Evolutionary conservation across 2,888 invertebrate genomes (phyloP).

Genomic region (Celastrina argiolus): DNA sequence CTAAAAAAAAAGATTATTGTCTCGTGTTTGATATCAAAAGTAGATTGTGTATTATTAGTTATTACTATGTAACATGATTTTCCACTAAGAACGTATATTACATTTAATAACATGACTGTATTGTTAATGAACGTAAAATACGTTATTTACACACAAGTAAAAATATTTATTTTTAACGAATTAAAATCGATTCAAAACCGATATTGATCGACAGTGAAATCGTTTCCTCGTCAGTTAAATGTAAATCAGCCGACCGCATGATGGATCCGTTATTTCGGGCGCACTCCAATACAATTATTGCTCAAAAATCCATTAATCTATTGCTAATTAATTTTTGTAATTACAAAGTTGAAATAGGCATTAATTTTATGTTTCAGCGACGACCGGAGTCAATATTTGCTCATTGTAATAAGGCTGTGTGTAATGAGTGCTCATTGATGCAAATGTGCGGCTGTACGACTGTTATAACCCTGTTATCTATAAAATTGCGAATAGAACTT

Average conservation of each 20-base stretch:
- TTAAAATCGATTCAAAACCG: neutral
- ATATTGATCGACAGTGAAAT: neutral
- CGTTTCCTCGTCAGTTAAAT: neutral
- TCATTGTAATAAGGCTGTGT: neutral
- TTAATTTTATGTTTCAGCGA: constrained; percentile 12
- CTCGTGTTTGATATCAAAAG: too few relatives aligned
- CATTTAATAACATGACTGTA: too few relatives aligned
- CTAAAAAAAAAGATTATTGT: too few relatives aligned
- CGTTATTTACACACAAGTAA: too few relatives aligned
- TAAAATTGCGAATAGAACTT: neutral
- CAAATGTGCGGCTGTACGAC: neutral
- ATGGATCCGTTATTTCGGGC: constrained; percentile 7
- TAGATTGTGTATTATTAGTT: too few relatives aligned
- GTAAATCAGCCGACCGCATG: constrained; percentile 14
- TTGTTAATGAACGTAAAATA: too few relatives aligned
- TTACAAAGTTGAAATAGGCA: neutral
- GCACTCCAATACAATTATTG: constrained; percentile 5
- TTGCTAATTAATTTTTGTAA: constrained; percentile 18
- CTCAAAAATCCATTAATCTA: constrained; percentile 3
- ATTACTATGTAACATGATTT: too few relatives aligned
- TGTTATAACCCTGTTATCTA: neutral
- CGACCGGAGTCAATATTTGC: constrained; percentile 1
- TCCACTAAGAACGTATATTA: too few relatives aligned
- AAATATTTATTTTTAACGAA: too few relatives aligned
- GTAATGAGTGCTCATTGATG: constrained; percentile 4